phyloP scores from a whole-genome alignment of 2,113 vertebrate genomes.

The Amazona vittata region DNA sequence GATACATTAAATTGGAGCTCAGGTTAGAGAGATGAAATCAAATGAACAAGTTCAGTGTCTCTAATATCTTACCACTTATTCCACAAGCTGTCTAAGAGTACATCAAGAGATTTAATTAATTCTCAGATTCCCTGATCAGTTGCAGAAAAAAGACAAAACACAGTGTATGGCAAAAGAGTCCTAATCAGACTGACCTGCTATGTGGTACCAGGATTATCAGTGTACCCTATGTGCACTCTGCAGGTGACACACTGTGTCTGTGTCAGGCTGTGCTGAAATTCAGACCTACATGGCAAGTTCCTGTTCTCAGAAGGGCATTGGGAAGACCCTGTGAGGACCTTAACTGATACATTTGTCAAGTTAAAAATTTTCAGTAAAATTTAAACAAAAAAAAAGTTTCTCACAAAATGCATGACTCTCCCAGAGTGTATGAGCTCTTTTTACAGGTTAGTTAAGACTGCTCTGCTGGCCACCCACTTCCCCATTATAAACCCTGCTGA shows the following conservation, averaged over 20 bases:
- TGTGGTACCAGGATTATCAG: slow-evolving; percentile 4
- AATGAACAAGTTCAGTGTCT: slow-evolving; percentile 72
- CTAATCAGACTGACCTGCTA: slow-evolving; percentile 53
- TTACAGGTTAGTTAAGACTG: neutral
- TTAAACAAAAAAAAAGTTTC: neutral
- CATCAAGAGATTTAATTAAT: slow-evolving; percentile 76
- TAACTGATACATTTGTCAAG: neutral
- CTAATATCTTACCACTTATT: slow-evolving; percentile 69
- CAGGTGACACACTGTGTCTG: neutral
- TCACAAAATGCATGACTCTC: neutral
- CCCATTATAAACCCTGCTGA: neutral
- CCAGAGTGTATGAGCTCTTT: neutral
- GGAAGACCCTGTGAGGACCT: neutral
- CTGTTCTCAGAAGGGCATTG: neutral
- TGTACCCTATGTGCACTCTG: neutral
- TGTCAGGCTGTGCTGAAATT: neutral
- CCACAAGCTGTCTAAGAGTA: slow-evolving; percentile 59
- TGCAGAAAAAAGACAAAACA: slow-evolving; percentile 42
- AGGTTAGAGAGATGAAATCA: slow-evolving; percentile 73
- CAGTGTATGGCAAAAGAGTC: slow-evolving; percentile 44
- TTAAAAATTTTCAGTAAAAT: neutral
- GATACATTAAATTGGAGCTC: slow-evolving; percentile 75
- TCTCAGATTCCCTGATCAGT: slow-evolving; percentile 59
- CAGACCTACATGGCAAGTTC: neutral
- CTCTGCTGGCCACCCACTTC: neutral